These are phyloP conservation scores for Ceratotherium simum DNA, from an alignment of 2,113 vertebrate species.

Conservation along the genomic window DNA sequence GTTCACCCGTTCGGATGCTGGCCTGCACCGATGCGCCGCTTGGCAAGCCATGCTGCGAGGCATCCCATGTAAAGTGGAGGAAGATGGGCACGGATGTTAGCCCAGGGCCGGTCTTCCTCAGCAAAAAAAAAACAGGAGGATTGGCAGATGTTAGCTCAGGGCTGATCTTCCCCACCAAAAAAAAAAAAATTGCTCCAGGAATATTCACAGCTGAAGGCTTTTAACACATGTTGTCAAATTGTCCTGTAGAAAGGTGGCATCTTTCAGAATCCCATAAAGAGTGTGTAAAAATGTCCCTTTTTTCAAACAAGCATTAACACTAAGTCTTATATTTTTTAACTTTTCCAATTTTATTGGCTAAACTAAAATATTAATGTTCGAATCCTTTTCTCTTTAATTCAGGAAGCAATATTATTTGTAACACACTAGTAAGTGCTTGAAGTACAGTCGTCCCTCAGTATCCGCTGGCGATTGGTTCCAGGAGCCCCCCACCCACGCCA, in stretches of 20 bases:
- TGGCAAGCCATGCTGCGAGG: no score
- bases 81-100: no score
- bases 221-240: slow-evolving; percentile 17
- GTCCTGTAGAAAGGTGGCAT: background rate
- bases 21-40: no score
- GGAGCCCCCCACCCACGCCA: no score
- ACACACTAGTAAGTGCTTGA: background rate
- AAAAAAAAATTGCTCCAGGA: background rate
- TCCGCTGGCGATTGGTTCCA: no score
- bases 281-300: background rate
- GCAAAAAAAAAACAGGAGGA: no score
- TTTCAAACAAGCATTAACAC: background rate
- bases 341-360: background rate
- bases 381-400: background rate
- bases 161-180: no score
- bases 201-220: background rate
- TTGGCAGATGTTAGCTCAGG: no score
- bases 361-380: background rate
- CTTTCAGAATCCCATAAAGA: background rate
- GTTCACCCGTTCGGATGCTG: no score
- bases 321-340: background rate
- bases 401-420: background rate
- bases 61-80: no score
- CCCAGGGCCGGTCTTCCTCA: no score
- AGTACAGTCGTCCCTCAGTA: background rate